Conservation (phyloP, 2,113 vertebrate species). For the Leptobrachium leishanense region DNA sequence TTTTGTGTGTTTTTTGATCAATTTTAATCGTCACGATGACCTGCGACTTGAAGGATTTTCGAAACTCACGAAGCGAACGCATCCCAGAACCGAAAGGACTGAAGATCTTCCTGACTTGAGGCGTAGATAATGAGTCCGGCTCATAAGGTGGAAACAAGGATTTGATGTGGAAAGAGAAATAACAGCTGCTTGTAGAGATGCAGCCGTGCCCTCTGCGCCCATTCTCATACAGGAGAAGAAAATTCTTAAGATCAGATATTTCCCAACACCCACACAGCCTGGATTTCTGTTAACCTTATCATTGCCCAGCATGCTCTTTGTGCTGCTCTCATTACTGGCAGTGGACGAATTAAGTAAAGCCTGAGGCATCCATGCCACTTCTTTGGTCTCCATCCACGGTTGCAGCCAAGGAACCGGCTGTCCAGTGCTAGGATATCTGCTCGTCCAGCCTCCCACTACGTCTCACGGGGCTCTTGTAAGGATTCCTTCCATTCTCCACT, state of each 20-base stretch:
- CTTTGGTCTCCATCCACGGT: background rate
- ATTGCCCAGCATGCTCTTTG: background rate
- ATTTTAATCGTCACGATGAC: no score
- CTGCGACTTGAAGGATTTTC: no score
- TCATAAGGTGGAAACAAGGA: conserved; percentile 6
- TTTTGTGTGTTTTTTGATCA: no score
- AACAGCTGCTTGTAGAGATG: conserved; percentile 28
- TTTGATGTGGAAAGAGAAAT: conserved; percentile 8
- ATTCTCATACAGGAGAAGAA: conserved; percentile 9
- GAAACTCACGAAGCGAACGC: no score
- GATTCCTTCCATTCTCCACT: background rate
- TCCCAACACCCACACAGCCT: conserved; percentile 9
- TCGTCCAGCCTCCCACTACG: background rate
- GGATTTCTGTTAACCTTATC: conserved; percentile 17
- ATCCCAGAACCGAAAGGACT: background rate
- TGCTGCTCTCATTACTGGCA: no score
- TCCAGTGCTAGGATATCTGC: no score
- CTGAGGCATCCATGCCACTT: background rate
- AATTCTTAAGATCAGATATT: conserved; percentile 18
- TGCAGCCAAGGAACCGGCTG: no score
- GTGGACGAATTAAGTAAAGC: background rate
- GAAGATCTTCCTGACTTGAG: background rate
- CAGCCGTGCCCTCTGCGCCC: background rate
- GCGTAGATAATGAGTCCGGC: background rate
- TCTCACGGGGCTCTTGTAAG: background rate